These are phyloP conservation scores for Thyatira batis DNA, from an alignment of 2,888 invertebrate genomes.

Conservation along the genomic window DNA sequence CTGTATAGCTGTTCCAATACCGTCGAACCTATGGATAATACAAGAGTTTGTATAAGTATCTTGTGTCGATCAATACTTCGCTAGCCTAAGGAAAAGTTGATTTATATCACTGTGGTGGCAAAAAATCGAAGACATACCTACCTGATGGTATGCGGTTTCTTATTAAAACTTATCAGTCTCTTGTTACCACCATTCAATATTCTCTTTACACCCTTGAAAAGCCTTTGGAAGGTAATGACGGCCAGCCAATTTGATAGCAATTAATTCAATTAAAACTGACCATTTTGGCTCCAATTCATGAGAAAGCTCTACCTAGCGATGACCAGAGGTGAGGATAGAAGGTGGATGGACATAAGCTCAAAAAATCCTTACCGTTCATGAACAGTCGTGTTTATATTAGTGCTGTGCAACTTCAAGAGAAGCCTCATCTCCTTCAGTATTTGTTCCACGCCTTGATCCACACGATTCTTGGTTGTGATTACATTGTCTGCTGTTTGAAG, in stretches of 20 bases:
- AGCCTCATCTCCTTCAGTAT: constrained; percentile 89
- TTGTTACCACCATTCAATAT: no score
- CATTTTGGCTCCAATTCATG: no score
- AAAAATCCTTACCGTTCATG: constrained; percentile 75
- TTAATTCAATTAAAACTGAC: no score
- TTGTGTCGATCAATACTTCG: background rate
- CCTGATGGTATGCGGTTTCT: background rate
- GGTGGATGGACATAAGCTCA: no score
- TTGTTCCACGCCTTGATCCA: constrained; percentile 93
- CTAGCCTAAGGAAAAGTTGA: background rate
- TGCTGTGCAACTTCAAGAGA: constrained; percentile 83
- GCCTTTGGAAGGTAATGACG: no score
- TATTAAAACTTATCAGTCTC: no score
- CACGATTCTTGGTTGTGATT: constrained; percentile 90
- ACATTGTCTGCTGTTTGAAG: constrained; percentile 93
- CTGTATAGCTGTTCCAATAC: constrained; percentile 86
- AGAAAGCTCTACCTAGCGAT: no score
- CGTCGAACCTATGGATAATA: constrained; percentile 81
- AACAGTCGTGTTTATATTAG: constrained; percentile 85
- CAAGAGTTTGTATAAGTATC: background rate
- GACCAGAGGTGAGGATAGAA: no score
- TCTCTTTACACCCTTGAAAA: no score
- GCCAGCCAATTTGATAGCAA: no score
- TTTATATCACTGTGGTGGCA: background rate
- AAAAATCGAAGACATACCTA: background rate